Base-by-base conservation (phyloP, 1,140 invertebrate species). In the Drosophila punjabiensis region DNA sequence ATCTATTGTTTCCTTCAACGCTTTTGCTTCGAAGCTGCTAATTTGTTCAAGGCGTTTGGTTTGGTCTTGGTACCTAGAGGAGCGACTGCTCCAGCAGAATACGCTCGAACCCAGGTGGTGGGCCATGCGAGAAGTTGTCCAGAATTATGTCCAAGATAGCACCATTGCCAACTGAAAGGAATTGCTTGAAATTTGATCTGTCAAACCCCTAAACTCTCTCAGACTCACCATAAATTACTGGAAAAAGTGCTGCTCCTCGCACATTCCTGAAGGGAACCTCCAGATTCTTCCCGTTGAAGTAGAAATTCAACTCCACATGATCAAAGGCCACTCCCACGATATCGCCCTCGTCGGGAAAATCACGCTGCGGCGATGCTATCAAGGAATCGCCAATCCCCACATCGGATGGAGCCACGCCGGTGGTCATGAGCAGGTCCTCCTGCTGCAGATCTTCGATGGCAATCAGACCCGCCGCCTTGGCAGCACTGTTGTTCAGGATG, bases 21-120 rank as follows among this genome's bases (percentile, higher is more conserved):
- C 14, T 74, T 37, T 74, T 61, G 70, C 20, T 74, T 30, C 39
- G 11, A 39, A 48, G 39, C 41, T 47, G 33, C n/a, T 76, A 43
- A 41, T 67, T 82, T 69, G 39, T 64, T 77, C 78, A 81, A 75
- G 64, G 65, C 63, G 61, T 64, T 45, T 20, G 41, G 4, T 45
- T 41, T 16, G 18, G 33, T 7, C 16, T 50, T 50, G 48, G 8
- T 30, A 33, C 70, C 96, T 97, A 99, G 69, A 99, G 96, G 28
- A 99, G 94, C 5, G 98, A 98, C 93, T 99, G 98, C 94, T 99
- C 99, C 59, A 99, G 94, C 96, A 99, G 98, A 73, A 99, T 99
- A 94, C 97, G 97, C 75, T 99, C 98, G 93, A 97, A 99, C 35
- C 99, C 99, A 47, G 95, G 94, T 0, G 99, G 98, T 47, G 97